These are phyloP conservation scores for Ascidia mentula DNA, from an alignment of 23 tunicate genomes.

Conservation along the genomic window DNA sequence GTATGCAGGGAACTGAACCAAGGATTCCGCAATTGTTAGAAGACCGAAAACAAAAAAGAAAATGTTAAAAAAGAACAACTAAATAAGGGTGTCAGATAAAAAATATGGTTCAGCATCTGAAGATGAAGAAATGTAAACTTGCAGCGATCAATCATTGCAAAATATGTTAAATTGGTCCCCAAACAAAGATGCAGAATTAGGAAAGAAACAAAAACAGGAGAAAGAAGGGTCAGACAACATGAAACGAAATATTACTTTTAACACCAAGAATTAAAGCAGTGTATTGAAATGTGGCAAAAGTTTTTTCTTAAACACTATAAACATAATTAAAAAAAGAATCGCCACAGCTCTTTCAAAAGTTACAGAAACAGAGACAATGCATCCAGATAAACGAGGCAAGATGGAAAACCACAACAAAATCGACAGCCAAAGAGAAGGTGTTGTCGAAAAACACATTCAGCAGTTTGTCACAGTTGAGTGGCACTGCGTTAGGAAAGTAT, in stretches of 20 bases:
- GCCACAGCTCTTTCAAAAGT: no score
- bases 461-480: conserved; percentile 26
- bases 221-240: background rate
- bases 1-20: no score
- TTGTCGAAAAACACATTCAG: conserved; percentile 17
- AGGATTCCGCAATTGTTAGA: no score
- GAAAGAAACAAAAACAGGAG: background rate
- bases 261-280: background rate
- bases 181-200: background rate
- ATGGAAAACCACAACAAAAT: conserved; percentile 6
- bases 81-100: no score
- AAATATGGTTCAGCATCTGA: no score
- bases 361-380: conserved; percentile 9
- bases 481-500: conserved; percentile 18
- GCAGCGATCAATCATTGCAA: background rate
- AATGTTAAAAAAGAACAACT: no score
- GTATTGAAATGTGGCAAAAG: no score
- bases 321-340: no score
- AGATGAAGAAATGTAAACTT: background rate
- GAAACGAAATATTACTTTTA: background rate
- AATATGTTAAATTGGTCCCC: background rate
- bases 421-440: conserved; percentile 12
- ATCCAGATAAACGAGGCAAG: conserved; percentile 11
- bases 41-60: no score
- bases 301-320: no score